phyloP scores from a whole-genome alignment of 2,888 invertebrate genomes.

The Lasiommata megera region DNA sequence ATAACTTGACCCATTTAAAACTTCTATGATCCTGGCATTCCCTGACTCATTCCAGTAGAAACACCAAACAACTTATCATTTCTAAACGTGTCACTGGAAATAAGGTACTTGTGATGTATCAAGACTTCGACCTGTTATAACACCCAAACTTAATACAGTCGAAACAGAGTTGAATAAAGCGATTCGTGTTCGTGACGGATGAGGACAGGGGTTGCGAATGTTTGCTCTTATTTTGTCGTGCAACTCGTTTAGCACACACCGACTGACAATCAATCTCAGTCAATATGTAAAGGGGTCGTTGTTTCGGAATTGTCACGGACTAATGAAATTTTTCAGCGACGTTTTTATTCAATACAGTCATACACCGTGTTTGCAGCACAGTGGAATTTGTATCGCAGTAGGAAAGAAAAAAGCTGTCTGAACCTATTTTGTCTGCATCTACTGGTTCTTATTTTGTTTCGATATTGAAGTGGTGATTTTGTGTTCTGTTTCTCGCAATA shows the following conservation, averaged over 20 bases:
- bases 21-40: no score
- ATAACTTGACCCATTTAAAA: no score
- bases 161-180: slow-evolving; percentile 63
- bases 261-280: slow-evolving; percentile 78
- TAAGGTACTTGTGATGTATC: background rate
- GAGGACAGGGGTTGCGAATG: slow-evolving; percentile 67
- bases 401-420: no score
- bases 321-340: slow-evolving; percentile 64
- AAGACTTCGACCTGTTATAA: slow-evolving; percentile 19
- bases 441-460: no score
- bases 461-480: no score
- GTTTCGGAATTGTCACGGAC: slow-evolving; percentile 59
- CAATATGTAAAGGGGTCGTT: slow-evolving; percentile 70
- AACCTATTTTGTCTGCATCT: no score
- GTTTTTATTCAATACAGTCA: slow-evolving; percentile 37
- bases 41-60: no score
- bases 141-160: slow-evolving; percentile 60
- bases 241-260: slow-evolving; percentile 74
- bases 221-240: slow-evolving; percentile 71
- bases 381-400: no score
- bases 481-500: no score
- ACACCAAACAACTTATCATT: no score
- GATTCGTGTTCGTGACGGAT: slow-evolving; percentile 62
- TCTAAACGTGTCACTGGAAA: no score
- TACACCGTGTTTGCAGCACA: background rate